Percentiles rank a stretch among this genome's conserved stretches.
Conservation (phyloP, 2,113 vertebrate genomes). For the Bubalus kerabau region DNA sequence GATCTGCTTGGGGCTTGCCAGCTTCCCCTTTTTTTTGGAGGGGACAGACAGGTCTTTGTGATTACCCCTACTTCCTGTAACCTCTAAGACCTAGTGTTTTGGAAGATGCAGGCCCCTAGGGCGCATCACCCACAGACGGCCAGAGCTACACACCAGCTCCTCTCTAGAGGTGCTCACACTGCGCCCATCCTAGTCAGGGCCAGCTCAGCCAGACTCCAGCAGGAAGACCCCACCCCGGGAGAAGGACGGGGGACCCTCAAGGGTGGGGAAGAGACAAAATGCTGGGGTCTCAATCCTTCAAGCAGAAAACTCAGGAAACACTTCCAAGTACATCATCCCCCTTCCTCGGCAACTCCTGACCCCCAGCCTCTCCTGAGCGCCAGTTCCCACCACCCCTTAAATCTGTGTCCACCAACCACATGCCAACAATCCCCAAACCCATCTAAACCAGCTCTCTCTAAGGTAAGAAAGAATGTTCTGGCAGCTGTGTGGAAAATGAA, state of each 20-base stretch:
- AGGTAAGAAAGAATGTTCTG: background rate
- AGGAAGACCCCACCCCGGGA: background rate
- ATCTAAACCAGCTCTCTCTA: too few relatives aligned
- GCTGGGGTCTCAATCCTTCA: background rate
- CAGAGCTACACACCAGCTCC: background rate
- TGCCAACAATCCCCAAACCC: background rate
- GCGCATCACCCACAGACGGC: background rate
- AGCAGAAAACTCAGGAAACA: background rate
- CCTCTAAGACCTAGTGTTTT: background rate
- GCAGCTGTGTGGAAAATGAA: background rate
- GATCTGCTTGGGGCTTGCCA: background rate
- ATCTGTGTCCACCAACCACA: background rate
- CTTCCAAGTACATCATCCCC: background rate
- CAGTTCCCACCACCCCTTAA: background rate
- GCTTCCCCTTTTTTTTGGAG: background rate
- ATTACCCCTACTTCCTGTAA: background rate
- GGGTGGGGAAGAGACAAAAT: background rate
- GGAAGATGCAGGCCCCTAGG: background rate
- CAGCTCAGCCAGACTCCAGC: background rate
- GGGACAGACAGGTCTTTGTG: background rate
- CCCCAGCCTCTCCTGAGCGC: background rate
- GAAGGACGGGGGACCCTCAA: background rate
- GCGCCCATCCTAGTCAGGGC: too few relatives aligned
- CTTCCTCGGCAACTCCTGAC: background rate
- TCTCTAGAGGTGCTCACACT: background rate